Percentiles rank a stretch among this genome's conserved stretches.
These are phyloP conservation scores for Sebastes minor DNA, from an alignment of 2,797 vertebrate genomes.

Conservation along the genomic window DNA sequence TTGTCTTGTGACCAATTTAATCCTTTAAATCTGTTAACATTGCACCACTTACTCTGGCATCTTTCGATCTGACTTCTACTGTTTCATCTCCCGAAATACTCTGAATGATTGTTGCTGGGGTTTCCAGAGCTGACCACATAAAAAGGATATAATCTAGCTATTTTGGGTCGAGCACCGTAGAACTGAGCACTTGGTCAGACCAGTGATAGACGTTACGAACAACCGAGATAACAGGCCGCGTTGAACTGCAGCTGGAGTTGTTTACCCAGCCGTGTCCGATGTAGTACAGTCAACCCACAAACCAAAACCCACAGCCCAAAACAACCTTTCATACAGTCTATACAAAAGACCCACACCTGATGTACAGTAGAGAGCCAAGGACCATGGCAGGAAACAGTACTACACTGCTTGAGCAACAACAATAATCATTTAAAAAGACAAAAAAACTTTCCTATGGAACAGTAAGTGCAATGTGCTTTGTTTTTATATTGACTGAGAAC, in stretches of 20 bases:
- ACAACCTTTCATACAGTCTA: constrained; percentile 64
- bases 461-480: constrained; percentile 91
- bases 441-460: constrained; percentile 90
- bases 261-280: constrained; percentile 62
- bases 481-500: constrained; percentile 92
- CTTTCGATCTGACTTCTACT: constrained; percentile 50
- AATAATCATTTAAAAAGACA: constrained; percentile 86
- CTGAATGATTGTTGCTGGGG: constrained; percentile 57
- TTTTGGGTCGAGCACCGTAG: constrained; percentile 54
- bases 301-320: constrained; percentile 58
- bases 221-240: constrained; percentile 55
- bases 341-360: constrained; percentile 70
- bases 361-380: constrained; percentile 79
- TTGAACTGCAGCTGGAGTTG: constrained; percentile 67
- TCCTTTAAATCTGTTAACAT: constrained; percentile 58
- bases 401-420: constrained; percentile 86
- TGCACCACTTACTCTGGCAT: constrained; percentile 59
- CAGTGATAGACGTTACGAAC: constrained; percentile 58
- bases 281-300: constrained; percentile 55
- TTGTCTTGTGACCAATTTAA: constrained; percentile 60
- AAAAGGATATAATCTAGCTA: constrained; percentile 48
- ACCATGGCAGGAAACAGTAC: constrained; percentile 84
- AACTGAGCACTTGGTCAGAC: constrained; percentile 61
- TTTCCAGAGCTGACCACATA: constrained; percentile 56
- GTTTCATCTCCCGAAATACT: constrained; percentile 60